Percentiles rank a stretch among this genome's conserved stretches.
phyloP scores from a whole-genome alignment of 2,888 invertebrate species.

The Frankliniella intonsa region DNA sequence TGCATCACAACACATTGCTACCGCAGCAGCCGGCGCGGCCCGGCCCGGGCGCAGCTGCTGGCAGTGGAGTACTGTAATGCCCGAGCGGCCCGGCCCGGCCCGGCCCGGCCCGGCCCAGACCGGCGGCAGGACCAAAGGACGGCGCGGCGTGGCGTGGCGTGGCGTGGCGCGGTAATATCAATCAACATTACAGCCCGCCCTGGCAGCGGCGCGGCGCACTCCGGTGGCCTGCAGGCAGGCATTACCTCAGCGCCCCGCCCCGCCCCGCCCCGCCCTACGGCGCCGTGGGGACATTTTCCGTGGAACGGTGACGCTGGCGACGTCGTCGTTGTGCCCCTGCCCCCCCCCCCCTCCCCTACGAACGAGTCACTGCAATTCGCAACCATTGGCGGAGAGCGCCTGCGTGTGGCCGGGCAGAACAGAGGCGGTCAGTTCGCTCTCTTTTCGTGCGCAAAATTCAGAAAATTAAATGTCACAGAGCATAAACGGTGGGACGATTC shows the following conservation, averaged over 20 bases:
- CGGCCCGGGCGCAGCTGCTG: neutral
- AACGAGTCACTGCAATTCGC: too few relatives aligned
- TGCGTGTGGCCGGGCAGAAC: too few relatives aligned
- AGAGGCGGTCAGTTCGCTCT: too few relatives aligned
- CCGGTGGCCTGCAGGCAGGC: neutral
- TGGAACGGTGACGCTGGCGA: too few relatives aligned
- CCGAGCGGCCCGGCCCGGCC: neutral
- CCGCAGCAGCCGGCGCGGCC: neutral
- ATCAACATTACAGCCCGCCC: neutral
- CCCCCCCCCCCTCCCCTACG: too few relatives aligned
- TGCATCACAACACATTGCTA: neutral
- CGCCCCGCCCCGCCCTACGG: neutral
- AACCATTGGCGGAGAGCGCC: too few relatives aligned
- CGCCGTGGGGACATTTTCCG: neutral
- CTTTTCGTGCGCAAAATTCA: too few relatives aligned
- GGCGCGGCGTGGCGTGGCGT: neutral
- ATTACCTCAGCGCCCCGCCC: neutral
- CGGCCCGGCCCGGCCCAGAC: too few relatives aligned
- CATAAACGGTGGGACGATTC: too few relatives aligned
- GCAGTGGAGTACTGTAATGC: neutral
- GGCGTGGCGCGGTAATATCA: neutral
- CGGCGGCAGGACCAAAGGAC: neutral
- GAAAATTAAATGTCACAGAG: too few relatives aligned
- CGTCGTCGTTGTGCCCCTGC: too few relatives aligned
- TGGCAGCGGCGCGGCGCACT: neutral